These are phyloP conservation scores for Heterochromis multidens DNA, from an alignment of 2,113 vertebrate genomes.

Conservation along the genomic window DNA sequence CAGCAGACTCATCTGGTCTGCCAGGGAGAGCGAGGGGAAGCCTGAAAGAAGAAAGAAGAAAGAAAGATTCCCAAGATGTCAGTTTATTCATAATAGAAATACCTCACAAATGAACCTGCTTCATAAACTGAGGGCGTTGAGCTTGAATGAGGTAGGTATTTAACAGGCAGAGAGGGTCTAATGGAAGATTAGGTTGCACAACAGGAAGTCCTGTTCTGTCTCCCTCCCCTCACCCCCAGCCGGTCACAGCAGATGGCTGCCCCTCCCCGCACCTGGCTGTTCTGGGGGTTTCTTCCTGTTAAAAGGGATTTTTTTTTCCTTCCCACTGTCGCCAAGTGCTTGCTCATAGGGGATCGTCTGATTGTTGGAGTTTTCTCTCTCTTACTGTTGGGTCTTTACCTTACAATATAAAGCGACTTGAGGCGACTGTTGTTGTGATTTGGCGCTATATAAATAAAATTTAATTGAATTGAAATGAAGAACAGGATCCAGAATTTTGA, in stretches of 20 bases:
- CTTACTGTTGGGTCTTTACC: background rate
- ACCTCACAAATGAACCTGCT: fast-evolving
- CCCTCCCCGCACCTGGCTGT: background rate
- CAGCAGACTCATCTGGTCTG: conserved; percentile 98
- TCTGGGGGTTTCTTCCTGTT: background rate
- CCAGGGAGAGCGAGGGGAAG: conserved; percentile 94
- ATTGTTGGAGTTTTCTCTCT: background rate
- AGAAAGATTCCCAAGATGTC: background rate
- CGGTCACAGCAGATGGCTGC: background rate
- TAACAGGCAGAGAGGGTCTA: background rate
- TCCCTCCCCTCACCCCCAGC: background rate
- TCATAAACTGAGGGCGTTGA: background rate
- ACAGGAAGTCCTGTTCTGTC: background rate
- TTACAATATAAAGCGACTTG: fast-evolving
- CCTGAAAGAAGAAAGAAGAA: conserved; percentile 68
- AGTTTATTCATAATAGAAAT: background rate
- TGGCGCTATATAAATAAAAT: background rate
- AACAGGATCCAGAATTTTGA: background rate
- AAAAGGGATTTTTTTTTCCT: background rate
- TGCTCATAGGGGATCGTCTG: background rate
- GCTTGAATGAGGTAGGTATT: background rate
- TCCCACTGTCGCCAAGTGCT: background rate
- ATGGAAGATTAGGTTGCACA: background rate
- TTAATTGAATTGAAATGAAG: background rate
- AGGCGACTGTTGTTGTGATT: background rate